Base-by-base conservation (phyloP, 2,888 invertebrate genomes). In the Thymelicus acteon region DNA sequence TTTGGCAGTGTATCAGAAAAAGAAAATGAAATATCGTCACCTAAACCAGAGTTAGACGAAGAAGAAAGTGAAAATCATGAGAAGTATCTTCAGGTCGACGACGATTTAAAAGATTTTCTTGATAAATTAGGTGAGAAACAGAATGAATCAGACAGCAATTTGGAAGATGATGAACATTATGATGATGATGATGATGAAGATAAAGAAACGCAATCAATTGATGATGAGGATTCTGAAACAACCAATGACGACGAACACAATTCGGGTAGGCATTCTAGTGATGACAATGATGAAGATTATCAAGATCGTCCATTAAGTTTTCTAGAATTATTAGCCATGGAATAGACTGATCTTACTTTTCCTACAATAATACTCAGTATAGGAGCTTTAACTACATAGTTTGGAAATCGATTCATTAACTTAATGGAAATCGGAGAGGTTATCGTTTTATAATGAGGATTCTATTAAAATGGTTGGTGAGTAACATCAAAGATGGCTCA, bases 301-400 rank as follows among this genome's bases (percentile, higher is more conserved):
- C 77, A 80, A 74, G 85, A 85, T 37, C 84, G 77, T 68, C 89
- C 86, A 61, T 86, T 82, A 75, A 90, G 86, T 77, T 84, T 93
- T 78, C 80, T 93, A 82, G 92, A 92, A 83, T 78, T 93, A 79
- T 89, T 93, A 87, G 86, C 88, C 79, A 91, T 92, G 90, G 88
- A 91, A 82, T 93, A 91, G 89, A 89, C 87, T 89, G 87, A 89
- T 72, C 37, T 73, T 72, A 71, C 61, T 37, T 60, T 60, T 73
- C 73, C 74, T 76, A 67, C 72, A 65, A 60, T 73, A 73, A 72
- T 69, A 67, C 66, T 58, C 69, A 72, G 49, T 62, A 54, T 62
- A 39, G 49, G 65, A 68, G 60, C 70, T 71, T 71, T 71, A 71
- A 71, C 44, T 31, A 39, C 61, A 54, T 52, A 52, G 19, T 52